Conservation (phyloP, 2,113 vertebrate species). For the Chionodraco myersi region DNA sequence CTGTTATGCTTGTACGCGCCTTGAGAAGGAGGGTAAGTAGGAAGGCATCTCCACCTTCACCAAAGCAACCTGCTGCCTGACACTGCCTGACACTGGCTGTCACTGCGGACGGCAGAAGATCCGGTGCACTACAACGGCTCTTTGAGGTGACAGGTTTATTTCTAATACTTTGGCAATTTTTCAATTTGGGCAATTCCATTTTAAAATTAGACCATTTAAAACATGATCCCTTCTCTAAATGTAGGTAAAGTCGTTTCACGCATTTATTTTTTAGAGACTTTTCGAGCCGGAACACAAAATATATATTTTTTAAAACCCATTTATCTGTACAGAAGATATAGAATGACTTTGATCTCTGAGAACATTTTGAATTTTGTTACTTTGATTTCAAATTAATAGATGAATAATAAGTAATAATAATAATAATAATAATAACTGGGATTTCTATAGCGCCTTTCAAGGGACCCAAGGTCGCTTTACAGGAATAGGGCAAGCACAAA, state of each 20-base stretch:
- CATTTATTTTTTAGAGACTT: background rate
- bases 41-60: slow-evolving; percentile 44
- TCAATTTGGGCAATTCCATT: background rate
- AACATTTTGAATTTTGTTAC: background rate
- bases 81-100: slow-evolving; percentile 51
- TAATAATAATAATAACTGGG: too few species aligned
- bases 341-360: background rate
- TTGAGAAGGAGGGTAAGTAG: slow-evolving; percentile 33
- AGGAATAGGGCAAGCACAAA: too few species aligned
- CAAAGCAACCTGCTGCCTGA: slow-evolving; percentile 53
- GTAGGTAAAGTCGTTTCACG: background rate
- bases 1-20: slow-evolving; percentile 43
- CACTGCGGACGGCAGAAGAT: slow-evolving; percentile 43
- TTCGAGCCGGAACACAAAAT: background rate
- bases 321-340: background rate
- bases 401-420: background rate
- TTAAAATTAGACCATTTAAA: background rate
- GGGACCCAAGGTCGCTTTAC: too few species aligned
- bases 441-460: too few species aligned
- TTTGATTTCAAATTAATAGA: background rate
- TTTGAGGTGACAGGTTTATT: background rate
- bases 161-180: background rate
- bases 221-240: background rate
- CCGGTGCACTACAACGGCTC: slow-evolving; percentile 19
- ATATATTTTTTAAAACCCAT: background rate